phyloP scores from a whole-genome alignment of 2,797 vertebrate genomes.

The Chrosomus eos region DNA sequence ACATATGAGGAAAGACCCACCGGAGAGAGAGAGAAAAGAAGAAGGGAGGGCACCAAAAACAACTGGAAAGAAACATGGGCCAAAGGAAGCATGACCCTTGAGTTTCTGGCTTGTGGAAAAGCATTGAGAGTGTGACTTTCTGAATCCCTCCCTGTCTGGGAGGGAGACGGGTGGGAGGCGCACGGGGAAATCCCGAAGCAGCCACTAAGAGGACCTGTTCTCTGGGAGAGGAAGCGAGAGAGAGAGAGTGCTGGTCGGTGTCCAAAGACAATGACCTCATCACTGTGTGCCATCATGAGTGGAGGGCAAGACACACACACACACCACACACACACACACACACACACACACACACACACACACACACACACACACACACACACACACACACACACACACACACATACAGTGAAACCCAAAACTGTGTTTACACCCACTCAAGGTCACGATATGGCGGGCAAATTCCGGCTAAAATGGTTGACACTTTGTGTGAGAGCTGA shows the following conservation, averaged over 20 bases:
- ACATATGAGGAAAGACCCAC: conserved; percentile 53
- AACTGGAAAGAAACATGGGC: conserved; percentile 52
- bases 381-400: conserved; percentile 15
- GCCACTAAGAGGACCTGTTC: conserved; percentile 54
- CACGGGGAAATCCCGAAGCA: conserved; percentile 54
- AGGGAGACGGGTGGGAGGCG: conserved; percentile 20
- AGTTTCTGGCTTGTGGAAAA: conserved; percentile 46
- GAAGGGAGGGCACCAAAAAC: conserved; percentile 43
- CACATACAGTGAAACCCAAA: conserved; percentile 33
- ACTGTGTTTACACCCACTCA: conserved; percentile 30
- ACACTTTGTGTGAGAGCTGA: background rate
- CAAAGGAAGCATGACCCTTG: conserved; percentile 57
- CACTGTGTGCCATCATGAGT: conserved; percentile 28
- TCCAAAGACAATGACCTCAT: conserved; percentile 66
- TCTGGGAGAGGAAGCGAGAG: conserved; percentile 50
- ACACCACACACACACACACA: conserved; percentile 22
- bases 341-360: conserved; percentile 24
- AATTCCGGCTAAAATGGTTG: conserved; percentile 28
- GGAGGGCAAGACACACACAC: conserved; percentile 29
- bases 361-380: conserved; percentile 30
- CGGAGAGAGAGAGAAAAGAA: conserved; percentile 25
- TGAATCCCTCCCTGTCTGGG: conserved; percentile 55
- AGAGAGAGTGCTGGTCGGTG: conserved; percentile 40
- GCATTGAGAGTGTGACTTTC: conserved; percentile 46
- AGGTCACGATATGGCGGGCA: conserved; percentile 17